These are phyloP conservation scores for Brenthis ino DNA, from an alignment of 2,888 invertebrate species.

Conservation along the genomic window DNA sequence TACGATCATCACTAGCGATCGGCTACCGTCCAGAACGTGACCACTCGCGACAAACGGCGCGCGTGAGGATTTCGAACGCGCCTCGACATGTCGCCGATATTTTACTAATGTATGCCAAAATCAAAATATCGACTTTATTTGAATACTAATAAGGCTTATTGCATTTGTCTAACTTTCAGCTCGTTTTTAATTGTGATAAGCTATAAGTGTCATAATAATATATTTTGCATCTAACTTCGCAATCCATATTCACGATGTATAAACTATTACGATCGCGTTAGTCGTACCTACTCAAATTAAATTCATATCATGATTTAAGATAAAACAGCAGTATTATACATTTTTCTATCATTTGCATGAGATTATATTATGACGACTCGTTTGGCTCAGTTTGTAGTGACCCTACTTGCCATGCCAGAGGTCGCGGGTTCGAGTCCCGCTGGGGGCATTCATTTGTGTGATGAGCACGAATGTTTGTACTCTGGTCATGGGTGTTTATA, in stretches of 20 bases:
- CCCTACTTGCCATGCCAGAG: too few relatives aligned
- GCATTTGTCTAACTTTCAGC: background rate
- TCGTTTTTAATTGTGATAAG: slow-evolving; percentile 9
- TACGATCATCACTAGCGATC: slow-evolving; percentile 50
- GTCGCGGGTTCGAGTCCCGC: too few relatives aligned
- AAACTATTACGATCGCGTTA: background rate
- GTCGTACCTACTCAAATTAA: background rate
- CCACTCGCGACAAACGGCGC: slow-evolving; percentile 72
- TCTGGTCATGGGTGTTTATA: too few relatives aligned
- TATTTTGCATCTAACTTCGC: background rate
- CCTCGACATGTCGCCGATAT: slow-evolving; percentile 55
- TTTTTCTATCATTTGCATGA: too few relatives aligned
- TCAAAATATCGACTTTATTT: slow-evolving; percentile 15
- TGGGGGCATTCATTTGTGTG: too few relatives aligned
- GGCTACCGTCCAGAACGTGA: slow-evolving; percentile 76
- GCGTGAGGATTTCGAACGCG: slow-evolving; percentile 70
- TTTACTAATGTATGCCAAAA: slow-evolving; percentile 32
- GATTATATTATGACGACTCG: too few relatives aligned
- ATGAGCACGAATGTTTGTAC: too few relatives aligned
- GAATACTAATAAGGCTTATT: background rate
- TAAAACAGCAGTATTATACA: background rate
- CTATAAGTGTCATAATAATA: slow-evolving; percentile 7
- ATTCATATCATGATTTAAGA: background rate
- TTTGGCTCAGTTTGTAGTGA: too few relatives aligned
- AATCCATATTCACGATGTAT: slow-evolving; percentile 2